Base-by-base conservation (phyloP, 2,113 vertebrate genomes). In the Daubentonia madagascariensis region DNA sequence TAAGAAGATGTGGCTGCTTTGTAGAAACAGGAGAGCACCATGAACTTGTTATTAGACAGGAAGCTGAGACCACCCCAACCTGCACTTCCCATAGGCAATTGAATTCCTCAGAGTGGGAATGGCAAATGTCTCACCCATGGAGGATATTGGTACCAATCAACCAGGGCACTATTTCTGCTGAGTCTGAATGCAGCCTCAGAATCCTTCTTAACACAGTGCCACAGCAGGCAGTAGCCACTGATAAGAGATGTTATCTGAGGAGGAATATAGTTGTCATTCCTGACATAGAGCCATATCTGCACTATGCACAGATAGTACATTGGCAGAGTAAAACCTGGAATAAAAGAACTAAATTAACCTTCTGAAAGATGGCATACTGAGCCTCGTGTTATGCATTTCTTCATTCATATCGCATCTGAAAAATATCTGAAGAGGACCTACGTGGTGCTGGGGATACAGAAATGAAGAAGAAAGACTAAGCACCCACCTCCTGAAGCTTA, bases 91-190 rank as follows among this genome's bases (percentile, higher is more conserved):
- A 63, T 5, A 14, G 0, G 30, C 32, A 54, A 13, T 30, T 57
- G 50, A 65, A 85, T 37, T 59, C 75, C 43, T 70, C 40, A 7
- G 23, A 81, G 32, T 14, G 22, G 3, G 23, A 84, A 76, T 0
- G 17, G 17, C n/a, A 59, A 52, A 16, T 0, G 13, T 11, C 3
- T 68, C 1, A 0, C 32, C 10, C 9, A 7, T 1, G 5, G 54
- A 78, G 37, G 6, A 32, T 7, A 2, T 45, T 2, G 5, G 20
- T 43, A 43, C 68, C 45, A 30, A 12, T 43, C 28, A 30, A 23
- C 22, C 3, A 1, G 0, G 20, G 18, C 20, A n/a, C 2, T 91
- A 43, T 52, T 93, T 68, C 79, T 48, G 65, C 25, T 32, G 10
- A 70, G 7, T 67, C 70, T 63, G 20, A 75, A 35, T 16, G 6